Evolutionary conservation across 1,140 invertebrate genomes (phyloP), one percentile per base, ranked within the genome.

Genomic region (Araneus ventricosus): DNA sequence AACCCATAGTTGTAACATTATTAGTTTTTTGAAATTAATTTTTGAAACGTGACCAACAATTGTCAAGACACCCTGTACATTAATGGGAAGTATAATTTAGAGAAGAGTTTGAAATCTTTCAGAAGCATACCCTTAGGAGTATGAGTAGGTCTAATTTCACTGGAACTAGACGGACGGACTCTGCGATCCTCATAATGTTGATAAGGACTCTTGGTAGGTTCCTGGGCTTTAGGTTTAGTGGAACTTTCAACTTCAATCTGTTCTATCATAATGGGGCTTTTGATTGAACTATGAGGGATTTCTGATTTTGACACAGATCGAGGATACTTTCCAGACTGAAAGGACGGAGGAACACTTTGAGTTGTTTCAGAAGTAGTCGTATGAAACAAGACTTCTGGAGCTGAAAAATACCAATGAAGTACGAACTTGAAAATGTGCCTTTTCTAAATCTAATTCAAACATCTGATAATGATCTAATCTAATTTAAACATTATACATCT

Each of bases 151-250:
- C 85, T 93, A 10, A 45, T 63, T 61, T 93, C 93, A 90, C 45
- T 93, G 7, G 80, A 67, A 80, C 34, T 86, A 41, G 80, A 90
- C 20, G 93, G 93, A 84, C 93, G 90, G 45, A 94, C 85, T 86
- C 82, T 85, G 4, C 93, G 80, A 57, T 94, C 93, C 61, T 94
- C 93, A 92, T 94, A 94, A 37, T 91, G 45, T 41, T 94, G 93
- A 79, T 92, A 92, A 22, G 79, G 84, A 63, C 67, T 75, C 24
- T 92, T 92, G 39, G 82, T 45, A 22, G 63, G 67, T 30, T 93
- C 88, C 4, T 39, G 63, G 27, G 63, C 17, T 84, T 82, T 82
- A 5, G 87, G 6, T 34, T 89, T 88, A 70, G 52, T 59, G 22
- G 86, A 61, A 20, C 61, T 37, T 30, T 93, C 92, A 39, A 89